Percentiles rank a stretch among this genome's conserved stretches.
Conservation (phyloP, 2,113 vertebrate species). For the Gavia stellata region DNA sequence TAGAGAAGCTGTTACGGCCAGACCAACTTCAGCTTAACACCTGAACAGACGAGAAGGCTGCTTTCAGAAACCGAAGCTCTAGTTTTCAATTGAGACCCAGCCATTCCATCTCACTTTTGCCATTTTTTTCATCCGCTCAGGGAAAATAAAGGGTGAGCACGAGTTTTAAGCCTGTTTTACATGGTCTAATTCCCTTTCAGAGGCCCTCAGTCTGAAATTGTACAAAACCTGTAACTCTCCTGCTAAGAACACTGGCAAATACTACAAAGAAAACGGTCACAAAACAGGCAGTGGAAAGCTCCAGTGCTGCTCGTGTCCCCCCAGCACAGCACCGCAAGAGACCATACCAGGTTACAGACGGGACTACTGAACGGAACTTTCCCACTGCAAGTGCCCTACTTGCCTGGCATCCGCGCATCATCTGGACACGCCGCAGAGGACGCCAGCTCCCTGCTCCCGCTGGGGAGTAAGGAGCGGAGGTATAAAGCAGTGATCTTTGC, state of each 20-base stretch:
- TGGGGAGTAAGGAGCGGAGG: too few species aligned
- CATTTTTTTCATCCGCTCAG: not conserved
- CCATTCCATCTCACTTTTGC: not conserved
- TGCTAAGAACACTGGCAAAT: not conserved
- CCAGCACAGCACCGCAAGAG: not conserved
- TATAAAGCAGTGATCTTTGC: not conserved
- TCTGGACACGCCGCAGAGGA: too few species aligned
- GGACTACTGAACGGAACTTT: not conserved
- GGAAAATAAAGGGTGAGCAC: not conserved
- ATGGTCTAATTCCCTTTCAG: not conserved
- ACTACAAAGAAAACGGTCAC: not conserved
- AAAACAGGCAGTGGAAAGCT: not conserved
- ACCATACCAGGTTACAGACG: not conserved
- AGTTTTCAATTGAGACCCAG: not conserved
- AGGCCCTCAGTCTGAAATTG: not conserved
- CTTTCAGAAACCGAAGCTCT: not conserved
- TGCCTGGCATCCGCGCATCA: not conserved
- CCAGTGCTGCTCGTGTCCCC: not conserved
- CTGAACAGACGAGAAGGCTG: not conserved
- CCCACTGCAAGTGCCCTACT: not conserved
- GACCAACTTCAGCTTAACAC: not conserved
- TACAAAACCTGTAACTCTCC: not conserved
- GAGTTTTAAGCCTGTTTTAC: not conserved
- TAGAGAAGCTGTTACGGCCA: not conserved
- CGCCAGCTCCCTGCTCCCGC: not conserved